phyloP scores from a whole-genome alignment of 2,888 invertebrate genomes.

The Byasa hedistus region DNA sequence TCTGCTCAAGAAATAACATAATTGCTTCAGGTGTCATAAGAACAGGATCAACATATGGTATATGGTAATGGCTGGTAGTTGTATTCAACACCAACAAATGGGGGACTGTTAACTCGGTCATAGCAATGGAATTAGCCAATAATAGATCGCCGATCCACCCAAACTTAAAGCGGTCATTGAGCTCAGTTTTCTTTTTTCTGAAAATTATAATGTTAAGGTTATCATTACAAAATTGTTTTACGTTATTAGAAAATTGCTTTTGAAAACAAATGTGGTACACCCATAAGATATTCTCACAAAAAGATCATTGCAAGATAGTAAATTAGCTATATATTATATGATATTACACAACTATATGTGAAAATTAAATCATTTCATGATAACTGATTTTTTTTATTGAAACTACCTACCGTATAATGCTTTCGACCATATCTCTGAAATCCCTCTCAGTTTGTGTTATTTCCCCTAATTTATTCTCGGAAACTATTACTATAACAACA shows the following conservation, averaged over 20 bases:
- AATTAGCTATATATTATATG: too few relatives aligned
- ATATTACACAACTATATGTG: too few relatives aligned
- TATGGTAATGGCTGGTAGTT: conserved; percentile 93
- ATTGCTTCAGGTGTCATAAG: conserved; percentile 90
- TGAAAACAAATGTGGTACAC: too few relatives aligned
- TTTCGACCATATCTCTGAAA: conserved; percentile 91
- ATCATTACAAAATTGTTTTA: too few relatives aligned
- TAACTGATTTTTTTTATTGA: too few relatives aligned
- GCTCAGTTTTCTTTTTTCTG: conserved; percentile 82
- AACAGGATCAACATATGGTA: conserved; percentile 91
- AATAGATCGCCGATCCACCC: conserved; percentile 96
- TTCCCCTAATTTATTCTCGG: conserved; percentile 91
- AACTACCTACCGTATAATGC: conserved; percentile 81
- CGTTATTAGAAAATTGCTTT: too few relatives aligned
- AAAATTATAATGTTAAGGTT: conserved; percentile 37
- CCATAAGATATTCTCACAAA: too few relatives aligned
- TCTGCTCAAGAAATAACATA: conserved; percentile 86
- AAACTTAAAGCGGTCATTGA: conserved; percentile 93
- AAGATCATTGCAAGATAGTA: too few relatives aligned
- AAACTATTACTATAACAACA: conserved; percentile 91
- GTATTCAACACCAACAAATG: conserved; percentile 95
- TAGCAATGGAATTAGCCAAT: conserved; percentile 95
- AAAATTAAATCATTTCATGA: too few relatives aligned
- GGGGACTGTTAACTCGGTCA: conserved; percentile 90
- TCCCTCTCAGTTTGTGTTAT: conserved; percentile 89